Evolutionary conservation across 2,113 vertebrate species (phyloP).

Genomic region (Egretta garzetta): DNA sequence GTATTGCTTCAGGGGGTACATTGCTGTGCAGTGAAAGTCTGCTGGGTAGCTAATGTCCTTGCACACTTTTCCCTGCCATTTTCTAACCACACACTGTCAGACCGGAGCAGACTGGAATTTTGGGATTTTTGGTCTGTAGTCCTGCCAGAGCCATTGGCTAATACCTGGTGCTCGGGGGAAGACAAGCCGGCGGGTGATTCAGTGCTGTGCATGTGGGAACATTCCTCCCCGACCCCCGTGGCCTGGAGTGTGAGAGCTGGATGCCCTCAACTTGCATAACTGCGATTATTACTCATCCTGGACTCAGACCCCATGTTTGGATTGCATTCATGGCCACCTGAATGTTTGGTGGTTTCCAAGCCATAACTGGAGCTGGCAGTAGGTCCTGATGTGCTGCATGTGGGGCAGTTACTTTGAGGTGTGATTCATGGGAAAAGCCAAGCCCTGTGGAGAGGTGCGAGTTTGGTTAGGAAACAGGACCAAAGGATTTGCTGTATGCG

Average conservation of each 20-base stretch:
- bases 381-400: neutral
- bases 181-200: neutral
- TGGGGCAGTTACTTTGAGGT: neutral
- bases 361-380: neutral
- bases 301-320: accelerated
- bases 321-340: neutral
- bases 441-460: accelerated
- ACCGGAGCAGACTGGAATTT: neutral
- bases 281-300: neutral
- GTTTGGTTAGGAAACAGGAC: neutral
- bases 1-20: neutral
- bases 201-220: neutral
- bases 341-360: neutral
- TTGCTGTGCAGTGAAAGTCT: neutral
- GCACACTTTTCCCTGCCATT: neutral
- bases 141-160: neutral
- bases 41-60: neutral
- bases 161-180: neutral
- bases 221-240: neutral
- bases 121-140: neutral
- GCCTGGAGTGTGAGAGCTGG: neutral
- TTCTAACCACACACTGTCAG: accelerated
- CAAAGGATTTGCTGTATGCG: neutral
- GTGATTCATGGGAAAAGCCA: neutral
- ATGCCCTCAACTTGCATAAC: neutral